Base-by-base conservation (phyloP, 2,797 vertebrate genomes). In the Notoglanidium macrostoma region DNA sequence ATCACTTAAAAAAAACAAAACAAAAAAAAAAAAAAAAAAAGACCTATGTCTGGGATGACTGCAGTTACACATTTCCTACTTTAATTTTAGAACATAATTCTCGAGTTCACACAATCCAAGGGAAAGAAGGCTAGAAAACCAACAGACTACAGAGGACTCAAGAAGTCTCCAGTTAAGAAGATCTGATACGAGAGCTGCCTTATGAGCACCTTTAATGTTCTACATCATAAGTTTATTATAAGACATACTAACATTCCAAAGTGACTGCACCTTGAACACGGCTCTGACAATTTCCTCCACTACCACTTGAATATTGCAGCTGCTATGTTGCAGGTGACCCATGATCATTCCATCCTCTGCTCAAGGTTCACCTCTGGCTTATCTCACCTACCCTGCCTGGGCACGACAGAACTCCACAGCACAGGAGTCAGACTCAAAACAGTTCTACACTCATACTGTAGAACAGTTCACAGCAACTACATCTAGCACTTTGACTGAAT, bases 251-350 rank as follows among this genome's bases (percentile, higher is more conserved):
- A 46, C 79, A 63, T 81, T 63, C 14, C 40, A 81, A 46, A 65
- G 2, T 29, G 14, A 63, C 59, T 63, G 40, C 26, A 81, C 8
- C 14, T 63, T 23, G 49, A 17, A 46, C 40, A 63, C 3, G 0
- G 21, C 32, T 59, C 5, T 63, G 63, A 46, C 26, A n/a, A 63
- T 29, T 81, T 63, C 14, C 26, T 70, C 65, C 65, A 35, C 70
- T 40, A 70, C 57, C 32, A 44, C 55, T 35, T 0, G 26, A 82
- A 46, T 32, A 40, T 55, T 29, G 79, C 12, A 70, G 26, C 81
- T 51, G 74, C 29, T 8, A 76, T 74, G 65, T 55, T 21, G 26
- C 61, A 78, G 72, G 81, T 78, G 73, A 79, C 74, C 40, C 26
- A 23, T 35, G 63, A 85, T 59, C n/a, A 76, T 23, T 67, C 72